Evolutionary conservation across 2,113 vertebrate genomes (phyloP).

Genomic region (Embiotoca jacksoni): DNA sequence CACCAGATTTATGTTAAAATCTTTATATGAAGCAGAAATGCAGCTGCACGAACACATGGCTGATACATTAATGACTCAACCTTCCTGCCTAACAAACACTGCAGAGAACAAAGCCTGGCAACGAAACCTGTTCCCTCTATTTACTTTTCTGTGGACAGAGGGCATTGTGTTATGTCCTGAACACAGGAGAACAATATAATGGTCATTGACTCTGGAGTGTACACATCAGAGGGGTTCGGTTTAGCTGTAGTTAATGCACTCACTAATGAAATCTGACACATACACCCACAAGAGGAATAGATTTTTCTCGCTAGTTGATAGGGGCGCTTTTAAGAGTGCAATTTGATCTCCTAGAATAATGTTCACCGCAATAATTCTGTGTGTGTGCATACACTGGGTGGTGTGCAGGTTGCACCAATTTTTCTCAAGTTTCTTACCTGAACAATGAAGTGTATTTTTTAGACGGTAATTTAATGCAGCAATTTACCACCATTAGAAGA

Average conservation of each 20-base stretch:
- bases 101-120: conserved; percentile 63
- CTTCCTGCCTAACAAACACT: conserved; percentile 72
- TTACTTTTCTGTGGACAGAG: conserved; percentile 50
- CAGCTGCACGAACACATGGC: conserved; percentile 72
- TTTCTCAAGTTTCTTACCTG: not conserved
- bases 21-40: not conserved
- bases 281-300: conserved; percentile 61
- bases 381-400: not conserved
- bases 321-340: conserved; percentile 49
- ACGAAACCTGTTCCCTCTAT: conserved; percentile 56
- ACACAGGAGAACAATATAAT: conserved; percentile 65
- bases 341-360: conserved; percentile 58
- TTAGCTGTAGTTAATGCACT: conserved; percentile 60
- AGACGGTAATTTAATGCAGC: not conserved
- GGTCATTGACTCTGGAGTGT: conserved; percentile 61
- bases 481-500: no score
- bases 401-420: conserved; percentile 8
- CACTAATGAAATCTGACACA: conserved; percentile 72
- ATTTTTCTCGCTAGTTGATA: conserved; percentile 61
- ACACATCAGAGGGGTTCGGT: conserved; percentile 63
- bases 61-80: conserved; percentile 61
- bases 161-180: conserved; percentile 74
- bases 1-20: not conserved
- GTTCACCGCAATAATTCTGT: conserved; percentile 33
- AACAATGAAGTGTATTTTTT: not conserved